These are phyloP conservation scores for Nomada ruficornis DNA, from an alignment of 2,888 invertebrate genomes.

Conservation along the genomic window DNA sequence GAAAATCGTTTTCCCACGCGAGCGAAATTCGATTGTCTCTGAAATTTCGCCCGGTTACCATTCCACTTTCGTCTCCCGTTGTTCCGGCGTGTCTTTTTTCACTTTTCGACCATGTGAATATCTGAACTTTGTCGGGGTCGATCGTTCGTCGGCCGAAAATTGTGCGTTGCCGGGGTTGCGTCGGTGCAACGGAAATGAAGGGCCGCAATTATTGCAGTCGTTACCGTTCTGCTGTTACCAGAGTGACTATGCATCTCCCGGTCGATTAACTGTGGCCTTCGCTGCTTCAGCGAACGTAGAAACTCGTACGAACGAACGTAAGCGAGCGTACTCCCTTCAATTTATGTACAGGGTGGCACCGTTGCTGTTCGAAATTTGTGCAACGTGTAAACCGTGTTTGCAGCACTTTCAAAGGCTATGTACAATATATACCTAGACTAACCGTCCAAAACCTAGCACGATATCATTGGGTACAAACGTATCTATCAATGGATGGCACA, in stretches of 20 bases:
- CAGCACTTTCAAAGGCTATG: too few relatives aligned
- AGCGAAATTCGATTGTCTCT: neutral
- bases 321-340: conserved; percentile 5
- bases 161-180: conserved; percentile 20
- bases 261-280: conserved; percentile 78
- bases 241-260: conserved; percentile 65
- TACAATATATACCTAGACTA: too few relatives aligned
- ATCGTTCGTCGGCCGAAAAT: neutral
- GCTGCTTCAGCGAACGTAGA: conserved; percentile 61
- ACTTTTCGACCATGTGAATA: neutral
- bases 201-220: conserved; percentile 64
- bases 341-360: conserved; percentile 43
- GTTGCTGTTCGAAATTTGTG: conserved; percentile 3
- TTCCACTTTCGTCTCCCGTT: neutral
- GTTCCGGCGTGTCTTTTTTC: neutral
- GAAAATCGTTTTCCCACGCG: conserved; percentile 15
- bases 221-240: conserved; percentile 61
- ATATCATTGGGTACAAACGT: too few relatives aligned
- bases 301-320: conserved; percentile 37
- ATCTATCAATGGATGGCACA: too few relatives aligned
- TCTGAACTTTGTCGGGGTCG: neutral
- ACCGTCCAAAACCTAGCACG: too few relatives aligned
- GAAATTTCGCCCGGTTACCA: neutral
- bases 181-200: conserved; percentile 63
- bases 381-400: neutral